Evolutionary conservation across 2,797 vertebrate genomes (phyloP).

Genomic region (Myotis findleyi): DNA sequence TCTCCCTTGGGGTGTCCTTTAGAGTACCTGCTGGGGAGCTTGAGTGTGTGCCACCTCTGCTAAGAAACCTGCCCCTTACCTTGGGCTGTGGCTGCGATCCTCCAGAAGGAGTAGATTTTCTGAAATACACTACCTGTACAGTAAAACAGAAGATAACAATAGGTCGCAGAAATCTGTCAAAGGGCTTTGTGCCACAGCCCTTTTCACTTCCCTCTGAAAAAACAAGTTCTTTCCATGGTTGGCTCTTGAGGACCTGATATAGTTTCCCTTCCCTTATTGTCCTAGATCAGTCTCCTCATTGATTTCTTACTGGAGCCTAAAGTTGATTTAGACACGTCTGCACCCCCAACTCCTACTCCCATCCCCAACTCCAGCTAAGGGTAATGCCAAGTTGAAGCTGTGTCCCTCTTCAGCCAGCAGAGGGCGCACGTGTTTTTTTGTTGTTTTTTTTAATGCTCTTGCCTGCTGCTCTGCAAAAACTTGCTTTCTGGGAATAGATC

Average conservation of each 20-base stretch:
- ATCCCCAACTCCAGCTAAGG: background rate
- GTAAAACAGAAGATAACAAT: background rate
- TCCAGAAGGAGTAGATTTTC: background rate
- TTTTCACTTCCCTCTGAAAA: background rate
- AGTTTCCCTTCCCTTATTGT: background rate
- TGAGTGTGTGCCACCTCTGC: background rate
- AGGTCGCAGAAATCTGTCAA: background rate
- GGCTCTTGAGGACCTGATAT: background rate
- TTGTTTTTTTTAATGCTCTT: background rate
- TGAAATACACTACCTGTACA: background rate
- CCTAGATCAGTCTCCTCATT: background rate
- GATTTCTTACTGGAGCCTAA: background rate
- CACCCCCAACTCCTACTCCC: background rate
- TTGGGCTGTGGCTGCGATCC: background rate
- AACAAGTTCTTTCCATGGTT: background rate
- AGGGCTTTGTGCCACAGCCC: background rate
- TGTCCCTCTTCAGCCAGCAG: slow-evolving; percentile 71
- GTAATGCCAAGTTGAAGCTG: slow-evolving; percentile 3
- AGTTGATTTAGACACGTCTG: background rate
- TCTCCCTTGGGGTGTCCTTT: background rate
- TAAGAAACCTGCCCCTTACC: background rate
- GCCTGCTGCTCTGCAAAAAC: background rate
- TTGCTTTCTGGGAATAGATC: slow-evolving; percentile 54
- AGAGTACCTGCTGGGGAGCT: background rate
- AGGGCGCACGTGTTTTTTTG: slow-evolving; percentile 64